Evolutionary conservation across 2,113 vertebrate species (phyloP).

Genomic region (Tachysurus fulvidraco): DNA sequence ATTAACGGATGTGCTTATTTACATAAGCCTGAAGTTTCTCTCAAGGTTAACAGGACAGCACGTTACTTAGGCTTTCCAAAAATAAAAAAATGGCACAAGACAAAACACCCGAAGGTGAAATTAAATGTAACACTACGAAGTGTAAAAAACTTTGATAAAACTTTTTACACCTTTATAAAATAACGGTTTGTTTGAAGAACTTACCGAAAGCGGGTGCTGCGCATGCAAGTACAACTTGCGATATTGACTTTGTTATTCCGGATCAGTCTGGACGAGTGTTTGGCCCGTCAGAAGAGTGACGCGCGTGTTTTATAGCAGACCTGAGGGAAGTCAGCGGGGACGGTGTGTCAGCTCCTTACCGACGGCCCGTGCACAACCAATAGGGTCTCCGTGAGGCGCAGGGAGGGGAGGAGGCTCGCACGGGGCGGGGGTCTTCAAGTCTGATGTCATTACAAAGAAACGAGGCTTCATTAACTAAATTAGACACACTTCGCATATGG

Average conservation of each 20-base stretch:
- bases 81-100: background rate
- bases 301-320: constrained; percentile 78
- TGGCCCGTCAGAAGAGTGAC: constrained; percentile 67
- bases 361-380: constrained; percentile 75
- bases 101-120: background rate
- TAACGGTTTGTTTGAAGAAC: constrained; percentile 36
- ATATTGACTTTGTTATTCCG: constrained; percentile 72
- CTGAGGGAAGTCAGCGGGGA: constrained; percentile 71
- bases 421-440: constrained; percentile 59
- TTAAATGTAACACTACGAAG: background rate
- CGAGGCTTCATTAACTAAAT: constrained; percentile 76
- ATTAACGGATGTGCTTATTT: background rate
- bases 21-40: background rate
- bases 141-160: background rate
- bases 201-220: constrained; percentile 62
- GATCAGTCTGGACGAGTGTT: constrained; percentile 66
- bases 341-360: constrained; percentile 74
- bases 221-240: constrained; percentile 54
- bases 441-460: constrained; percentile 81
- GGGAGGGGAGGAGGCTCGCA: constrained; percentile 35
- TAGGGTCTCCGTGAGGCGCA: constrained; percentile 62
- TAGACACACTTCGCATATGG: constrained; percentile 77
- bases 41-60: background rate
- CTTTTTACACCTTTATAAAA: background rate
- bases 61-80: background rate